These are phyloP conservation scores for Polymixis lichenea DNA, from an alignment of 2,888 invertebrate genomes.

Conservation along the genomic window DNA sequence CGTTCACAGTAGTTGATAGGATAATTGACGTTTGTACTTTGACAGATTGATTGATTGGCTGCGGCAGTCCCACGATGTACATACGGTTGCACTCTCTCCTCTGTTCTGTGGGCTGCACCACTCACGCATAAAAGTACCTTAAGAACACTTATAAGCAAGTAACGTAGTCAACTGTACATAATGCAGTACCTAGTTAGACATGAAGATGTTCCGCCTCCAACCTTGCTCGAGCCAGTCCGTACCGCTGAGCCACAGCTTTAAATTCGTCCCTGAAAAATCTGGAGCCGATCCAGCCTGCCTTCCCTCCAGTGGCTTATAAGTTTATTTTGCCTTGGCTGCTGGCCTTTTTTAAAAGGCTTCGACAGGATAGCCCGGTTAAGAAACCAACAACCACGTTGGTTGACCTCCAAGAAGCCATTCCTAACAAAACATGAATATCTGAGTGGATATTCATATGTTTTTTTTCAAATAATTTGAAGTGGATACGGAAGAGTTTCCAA, in stretches of 20 bases:
- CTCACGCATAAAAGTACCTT: not conserved
- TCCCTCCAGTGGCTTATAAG: no score
- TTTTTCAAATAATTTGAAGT: no score
- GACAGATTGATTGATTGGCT: not conserved
- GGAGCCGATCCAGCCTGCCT: no score
- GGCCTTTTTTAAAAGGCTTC: not conserved
- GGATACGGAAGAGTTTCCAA: no score
- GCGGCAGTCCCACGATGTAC: not conserved
- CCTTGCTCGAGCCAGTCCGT: not conserved
- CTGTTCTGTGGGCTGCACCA: no score
- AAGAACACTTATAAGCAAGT: no score
- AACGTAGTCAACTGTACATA: not conserved
- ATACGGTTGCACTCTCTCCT: no score
- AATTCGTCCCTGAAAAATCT: not conserved
- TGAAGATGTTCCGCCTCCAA: not conserved
- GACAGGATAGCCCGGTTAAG: not conserved
- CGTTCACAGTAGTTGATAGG: not conserved
- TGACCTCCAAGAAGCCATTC: not conserved
- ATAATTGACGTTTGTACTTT: conserved; percentile 35
- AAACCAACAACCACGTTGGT: not conserved
- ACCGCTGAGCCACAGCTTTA: not conserved
- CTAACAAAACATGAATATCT: not conserved
- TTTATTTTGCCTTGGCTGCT: not conserved
- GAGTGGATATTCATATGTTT: no score
- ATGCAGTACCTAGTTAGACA: not conserved